phyloP scores from a whole-genome alignment of 1,140 invertebrate species.

The Ruditapes philippinarum region DNA sequence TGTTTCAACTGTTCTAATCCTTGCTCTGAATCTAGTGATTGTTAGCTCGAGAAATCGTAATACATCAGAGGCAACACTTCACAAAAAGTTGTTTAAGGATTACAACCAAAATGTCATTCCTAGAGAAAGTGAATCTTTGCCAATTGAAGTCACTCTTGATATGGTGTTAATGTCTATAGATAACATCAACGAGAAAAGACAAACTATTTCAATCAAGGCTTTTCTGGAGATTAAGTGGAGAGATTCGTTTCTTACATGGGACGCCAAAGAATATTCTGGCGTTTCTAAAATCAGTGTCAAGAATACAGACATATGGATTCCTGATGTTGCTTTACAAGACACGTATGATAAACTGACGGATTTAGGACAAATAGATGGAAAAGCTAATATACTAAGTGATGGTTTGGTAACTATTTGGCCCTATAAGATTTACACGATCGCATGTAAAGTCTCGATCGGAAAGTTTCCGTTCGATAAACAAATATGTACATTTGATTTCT shows the following conservation, averaged over 20 bases:
- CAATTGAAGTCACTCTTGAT: slow-evolving; percentile 3
- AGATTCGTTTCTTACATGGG: slow-evolving; percentile 26
- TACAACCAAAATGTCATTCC: slow-evolving; percentile 41
- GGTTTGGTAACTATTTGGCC: slow-evolving; percentile 25
- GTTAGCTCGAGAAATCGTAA: background rate
- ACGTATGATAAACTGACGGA: slow-evolving; percentile 21
- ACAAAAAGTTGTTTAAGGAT: background rate
- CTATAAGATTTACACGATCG: slow-evolving; percentile 14
- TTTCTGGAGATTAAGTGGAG: slow-evolving; percentile 40
- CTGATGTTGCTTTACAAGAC: slow-evolving; percentile 11
- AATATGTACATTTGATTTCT: slow-evolving; percentile 98
- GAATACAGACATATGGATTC: slow-evolving; percentile 23
- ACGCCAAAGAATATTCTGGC: background rate
- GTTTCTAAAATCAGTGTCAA: background rate
- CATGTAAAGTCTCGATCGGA: slow-evolving; percentile 91
- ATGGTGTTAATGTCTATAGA: slow-evolving; percentile 21
- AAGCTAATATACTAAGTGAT: background rate
- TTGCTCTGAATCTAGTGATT: too few relatives aligned
- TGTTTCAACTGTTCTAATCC: too few relatives aligned
- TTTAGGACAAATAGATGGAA: background rate
- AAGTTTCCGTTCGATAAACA: slow-evolving; percentile 94
- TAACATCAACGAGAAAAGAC: too few relatives aligned
- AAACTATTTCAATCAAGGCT: slow-evolving; percentile 7
- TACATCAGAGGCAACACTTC: background rate
- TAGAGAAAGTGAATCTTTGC: slow-evolving; percentile 36